Base-by-base conservation (phyloP, 2,888 invertebrate genomes). In the Drosophila atripex region DNA sequence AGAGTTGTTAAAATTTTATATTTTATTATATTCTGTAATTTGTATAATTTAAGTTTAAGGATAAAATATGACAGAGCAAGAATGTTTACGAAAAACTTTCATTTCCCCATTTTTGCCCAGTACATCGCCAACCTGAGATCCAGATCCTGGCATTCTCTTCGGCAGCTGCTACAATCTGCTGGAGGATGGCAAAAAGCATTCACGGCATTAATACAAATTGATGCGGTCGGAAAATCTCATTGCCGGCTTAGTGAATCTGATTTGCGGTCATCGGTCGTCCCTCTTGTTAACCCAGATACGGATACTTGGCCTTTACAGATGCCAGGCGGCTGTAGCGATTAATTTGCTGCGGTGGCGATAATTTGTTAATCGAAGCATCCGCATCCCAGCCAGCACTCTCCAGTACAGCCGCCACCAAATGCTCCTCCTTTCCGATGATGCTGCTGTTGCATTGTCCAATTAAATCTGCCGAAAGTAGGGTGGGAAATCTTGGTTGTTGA, bases 161-260 rank as follows among this genome's bases (percentile, higher is more conserved):
- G 55, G 53, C 80, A 82, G 75, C 75, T 82, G 80, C 60, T 58
- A 66, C 88, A 82, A 87, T 72, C 75, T 82, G 82, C 83, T 79
- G 58, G 88, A 82, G 74, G 51, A 51, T 35, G n/a, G 59, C 21
- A 60, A 38, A 52, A 59, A 38, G 35, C 49, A 68, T 69, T 56
- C 28, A 23, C 55, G 68, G 55, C 64, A 68, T 41, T 68, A 45
- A 51, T 59, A 56, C 60, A 69, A 76, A 63, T 64, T 61, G 84
- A 64, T 76, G 75, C 47, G 76, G 71, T 71, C 65, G 60, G 71
- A 57, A 74, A 74, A 80, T 76, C 83, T 76, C 49, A 57, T 72
- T 77, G 72, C 71, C 52, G 78, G 71, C 69, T 85, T 86, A 84
- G 82, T 71, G 87, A 84, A 88, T 84, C 84, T 84, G 88, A 84